Evolutionary conservation across 2,797 vertebrate species (phyloP).

Genomic region (Argyrosomus regius): DNA sequence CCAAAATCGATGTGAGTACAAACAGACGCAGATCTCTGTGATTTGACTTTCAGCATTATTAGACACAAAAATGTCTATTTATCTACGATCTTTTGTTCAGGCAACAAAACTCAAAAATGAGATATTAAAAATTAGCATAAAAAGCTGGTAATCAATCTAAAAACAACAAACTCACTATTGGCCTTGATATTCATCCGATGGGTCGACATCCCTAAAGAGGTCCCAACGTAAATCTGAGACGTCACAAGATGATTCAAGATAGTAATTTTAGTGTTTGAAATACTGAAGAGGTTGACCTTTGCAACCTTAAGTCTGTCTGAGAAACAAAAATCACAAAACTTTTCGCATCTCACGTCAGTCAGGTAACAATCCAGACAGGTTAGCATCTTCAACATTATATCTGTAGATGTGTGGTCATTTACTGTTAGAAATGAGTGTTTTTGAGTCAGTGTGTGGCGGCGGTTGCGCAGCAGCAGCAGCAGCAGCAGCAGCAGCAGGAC

Average conservation of each 20-base stretch:
- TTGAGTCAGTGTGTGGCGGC: slow-evolving; percentile 6
- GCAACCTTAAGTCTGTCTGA: background rate
- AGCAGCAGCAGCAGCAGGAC: slow-evolving; percentile 33
- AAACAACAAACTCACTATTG: background rate
- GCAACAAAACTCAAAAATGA: no score
- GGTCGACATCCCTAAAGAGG: background rate
- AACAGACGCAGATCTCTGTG: background rate
- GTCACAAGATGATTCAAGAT: background rate
- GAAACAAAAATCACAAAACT: background rate
- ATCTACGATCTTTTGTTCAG: no score
- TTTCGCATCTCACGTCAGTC: background rate
- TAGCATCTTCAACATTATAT: background rate
- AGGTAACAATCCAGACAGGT: no score
- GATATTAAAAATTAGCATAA: background rate
- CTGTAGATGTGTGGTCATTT: background rate
- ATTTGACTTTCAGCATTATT: background rate
- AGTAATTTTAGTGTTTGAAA: background rate
- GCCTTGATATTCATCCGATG: background rate
- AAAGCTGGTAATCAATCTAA: background rate
- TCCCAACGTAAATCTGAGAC: background rate
- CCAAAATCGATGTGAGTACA: slow-evolving; percentile 92
- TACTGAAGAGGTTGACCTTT: background rate
- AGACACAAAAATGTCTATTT: no score
- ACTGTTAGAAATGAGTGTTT: background rate
- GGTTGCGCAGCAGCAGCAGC: slow-evolving; percentile 8